Percentiles rank a stretch among this genome's conserved stretches.
Evolutionary conservation across 1,140 invertebrate genomes (phyloP).

Genomic region (Drosophila sp.): DNA sequence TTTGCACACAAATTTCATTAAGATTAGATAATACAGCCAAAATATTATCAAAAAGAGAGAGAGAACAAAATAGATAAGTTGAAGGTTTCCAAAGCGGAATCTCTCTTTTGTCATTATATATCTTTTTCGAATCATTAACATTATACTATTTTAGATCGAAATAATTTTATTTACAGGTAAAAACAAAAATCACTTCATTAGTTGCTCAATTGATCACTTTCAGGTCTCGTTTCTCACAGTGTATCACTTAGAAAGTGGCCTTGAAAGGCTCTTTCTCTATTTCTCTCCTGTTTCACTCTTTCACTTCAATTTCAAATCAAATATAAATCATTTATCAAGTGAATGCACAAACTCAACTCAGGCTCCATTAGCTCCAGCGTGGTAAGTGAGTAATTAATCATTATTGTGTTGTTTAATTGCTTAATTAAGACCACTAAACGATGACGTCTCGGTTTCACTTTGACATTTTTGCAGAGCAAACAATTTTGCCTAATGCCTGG

Average conservation of each 20-base stretch:
- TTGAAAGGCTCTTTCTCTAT: conserved; percentile 12
- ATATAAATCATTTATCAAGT: conserved; percentile 19
- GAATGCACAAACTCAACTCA: conserved; percentile 26
- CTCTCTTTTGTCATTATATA: too few species aligned
- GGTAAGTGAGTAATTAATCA: conserved; percentile 62
- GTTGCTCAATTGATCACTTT: too few species aligned
- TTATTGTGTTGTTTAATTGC: conserved; percentile 65
- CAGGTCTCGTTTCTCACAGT: background rate
- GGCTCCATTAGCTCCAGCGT: conserved; percentile 44
- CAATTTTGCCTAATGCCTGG: conserved; percentile 48
- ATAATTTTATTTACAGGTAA: too few species aligned
- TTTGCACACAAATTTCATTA: background rate
- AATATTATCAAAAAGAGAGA: background rate
- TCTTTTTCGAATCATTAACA: too few species aligned
- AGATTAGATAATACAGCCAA: background rate
- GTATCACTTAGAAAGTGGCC: conserved; percentile 18
- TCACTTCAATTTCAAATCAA: conserved; percentile 23
- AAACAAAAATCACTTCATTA: too few species aligned
- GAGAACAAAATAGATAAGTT: background rate
- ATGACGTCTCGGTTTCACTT: conserved; percentile 20
- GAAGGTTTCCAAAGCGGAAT: background rate
- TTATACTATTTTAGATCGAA: too few species aligned
- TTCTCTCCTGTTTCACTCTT: background rate
- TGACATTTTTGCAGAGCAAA: conserved; percentile 32
- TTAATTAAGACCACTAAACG: conserved; percentile 55